Evolutionary conservation across 2,113 vertebrate species (phyloP).

Genomic region (Varanus salvator): DNA sequence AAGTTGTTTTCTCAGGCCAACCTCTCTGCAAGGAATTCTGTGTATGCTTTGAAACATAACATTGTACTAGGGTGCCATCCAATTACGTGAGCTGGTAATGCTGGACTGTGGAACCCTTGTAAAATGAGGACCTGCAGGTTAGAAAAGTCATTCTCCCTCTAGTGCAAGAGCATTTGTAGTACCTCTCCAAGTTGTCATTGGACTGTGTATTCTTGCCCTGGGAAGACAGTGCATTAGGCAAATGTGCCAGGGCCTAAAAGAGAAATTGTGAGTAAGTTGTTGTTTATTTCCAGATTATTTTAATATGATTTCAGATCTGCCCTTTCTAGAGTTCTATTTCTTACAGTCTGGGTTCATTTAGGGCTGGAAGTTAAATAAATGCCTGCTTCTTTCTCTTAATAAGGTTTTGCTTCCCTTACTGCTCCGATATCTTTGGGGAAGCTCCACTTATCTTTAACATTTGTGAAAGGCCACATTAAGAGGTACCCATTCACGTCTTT

Average conservation of each 20-base stretch:
- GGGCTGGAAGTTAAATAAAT: neutral
- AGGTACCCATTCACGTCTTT: neutral
- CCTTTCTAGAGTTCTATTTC: neutral
- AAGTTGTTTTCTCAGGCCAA: too few species aligned
- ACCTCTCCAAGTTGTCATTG: neutral
- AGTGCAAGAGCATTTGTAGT: neutral
- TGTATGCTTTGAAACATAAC: too few species aligned
- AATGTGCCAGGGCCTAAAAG: neutral
- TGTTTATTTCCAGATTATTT: neutral
- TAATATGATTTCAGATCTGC: neutral
- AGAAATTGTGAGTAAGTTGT: neutral
- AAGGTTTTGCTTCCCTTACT: neutral
- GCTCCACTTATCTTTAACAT: neutral
- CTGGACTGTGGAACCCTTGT: too few species aligned
- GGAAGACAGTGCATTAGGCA: neutral
- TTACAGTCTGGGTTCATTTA: neutral
- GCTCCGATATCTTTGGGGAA: neutral
- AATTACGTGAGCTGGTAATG: too few species aligned
- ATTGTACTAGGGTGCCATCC: too few species aligned
- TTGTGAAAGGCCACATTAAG: conserved; percentile 22
- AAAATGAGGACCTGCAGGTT: too few species aligned
- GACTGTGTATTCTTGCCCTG: neutral
- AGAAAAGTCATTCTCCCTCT: too few species aligned
- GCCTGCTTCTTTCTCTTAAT: neutral
- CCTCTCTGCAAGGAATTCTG: too few species aligned